Evolutionary conservation across 2,888 invertebrate genomes (phyloP).

Genomic region (Hirtodrosophila confusa): DNA sequence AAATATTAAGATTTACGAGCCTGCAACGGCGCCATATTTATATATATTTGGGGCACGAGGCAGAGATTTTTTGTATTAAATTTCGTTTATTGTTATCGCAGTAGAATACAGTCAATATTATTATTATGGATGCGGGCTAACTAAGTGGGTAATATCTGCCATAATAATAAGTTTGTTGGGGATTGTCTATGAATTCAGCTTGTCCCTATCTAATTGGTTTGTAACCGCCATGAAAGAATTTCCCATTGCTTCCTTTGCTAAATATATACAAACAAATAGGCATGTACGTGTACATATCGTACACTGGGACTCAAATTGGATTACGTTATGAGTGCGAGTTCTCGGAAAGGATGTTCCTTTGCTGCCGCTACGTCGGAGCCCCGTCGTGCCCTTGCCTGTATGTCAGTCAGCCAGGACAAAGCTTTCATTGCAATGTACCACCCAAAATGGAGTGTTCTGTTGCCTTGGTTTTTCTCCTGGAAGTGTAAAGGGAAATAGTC

Average conservation of each 20-base stretch:
- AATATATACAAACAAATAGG: not conserved
- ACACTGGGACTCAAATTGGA: not conserved
- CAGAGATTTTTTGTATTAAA: too few relatives aligned
- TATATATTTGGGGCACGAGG: too few relatives aligned
- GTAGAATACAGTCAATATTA: not conserved
- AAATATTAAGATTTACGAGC: too few relatives aligned
- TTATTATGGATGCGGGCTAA: constrained; percentile 14
- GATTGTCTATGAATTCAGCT: not conserved
- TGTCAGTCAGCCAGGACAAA: constrained; percentile 4
- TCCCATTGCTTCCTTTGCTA: constrained; percentile 8
- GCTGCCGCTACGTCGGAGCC: not conserved
- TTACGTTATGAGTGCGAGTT: constrained; percentile 7
- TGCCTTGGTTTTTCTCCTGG: constrained; percentile 3
- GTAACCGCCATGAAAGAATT: constrained; percentile 27
- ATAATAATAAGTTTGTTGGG: constrained; percentile 15
- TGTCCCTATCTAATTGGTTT: constrained; percentile 17
- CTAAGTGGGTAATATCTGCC: constrained; percentile 15
- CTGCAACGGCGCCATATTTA: too few relatives aligned
- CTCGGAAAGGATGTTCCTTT: constrained; percentile 4
- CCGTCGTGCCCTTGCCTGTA: not conserved
- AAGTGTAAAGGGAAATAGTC: constrained; percentile 9
- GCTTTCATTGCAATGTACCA: constrained; percentile 24
- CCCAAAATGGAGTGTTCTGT: not conserved
- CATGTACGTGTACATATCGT: not conserved
- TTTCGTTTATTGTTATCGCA: too few relatives aligned